Evolutionary conservation across 2,113 vertebrate genomes (phyloP).

Genomic region (Ophthalmolycus amberensis): DNA sequence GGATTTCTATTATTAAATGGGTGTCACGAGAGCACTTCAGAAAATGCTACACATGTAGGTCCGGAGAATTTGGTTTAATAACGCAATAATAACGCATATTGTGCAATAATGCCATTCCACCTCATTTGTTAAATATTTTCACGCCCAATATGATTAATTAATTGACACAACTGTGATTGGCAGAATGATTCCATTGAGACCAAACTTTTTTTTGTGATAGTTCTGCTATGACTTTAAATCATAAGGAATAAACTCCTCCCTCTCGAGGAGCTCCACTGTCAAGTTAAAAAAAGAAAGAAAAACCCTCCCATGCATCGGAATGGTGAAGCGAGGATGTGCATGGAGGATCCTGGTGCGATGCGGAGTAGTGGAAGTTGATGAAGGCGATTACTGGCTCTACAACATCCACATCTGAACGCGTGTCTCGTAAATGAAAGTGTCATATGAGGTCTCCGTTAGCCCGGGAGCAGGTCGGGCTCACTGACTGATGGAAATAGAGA

Average conservation of each 20-base stretch:
- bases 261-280: constrained; percentile 72
- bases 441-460: not conserved
- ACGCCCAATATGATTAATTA: too few relatives aligned
- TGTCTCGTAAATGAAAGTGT: not conserved
- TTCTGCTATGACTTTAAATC: constrained; percentile 76
- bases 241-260: constrained; percentile 74
- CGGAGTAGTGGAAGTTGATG: constrained; percentile 53
- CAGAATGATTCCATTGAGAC: constrained; percentile 11
- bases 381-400: not conserved
- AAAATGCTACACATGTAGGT: not conserved
- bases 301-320: constrained; percentile 69
- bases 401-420: not conserved
- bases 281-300: constrained; percentile 51
- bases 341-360: constrained; percentile 46
- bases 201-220: constrained; percentile 42
- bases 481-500: constrained; percentile 71
- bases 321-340: constrained; percentile 61
- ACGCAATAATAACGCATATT: not conserved
- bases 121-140: too few relatives aligned
- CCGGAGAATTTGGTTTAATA: not conserved
- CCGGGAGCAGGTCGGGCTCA: constrained; percentile 23
- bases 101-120: too few relatives aligned
- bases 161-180: not conserved
- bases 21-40: not conserved
- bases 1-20: not conserved